A percentile compares a stretch with the other conserved stretches of the same genome.
phyloP scores from a whole-genome alignment of 1,140 invertebrate genomes.

The Macrosteles quadrilineatus region DNA sequence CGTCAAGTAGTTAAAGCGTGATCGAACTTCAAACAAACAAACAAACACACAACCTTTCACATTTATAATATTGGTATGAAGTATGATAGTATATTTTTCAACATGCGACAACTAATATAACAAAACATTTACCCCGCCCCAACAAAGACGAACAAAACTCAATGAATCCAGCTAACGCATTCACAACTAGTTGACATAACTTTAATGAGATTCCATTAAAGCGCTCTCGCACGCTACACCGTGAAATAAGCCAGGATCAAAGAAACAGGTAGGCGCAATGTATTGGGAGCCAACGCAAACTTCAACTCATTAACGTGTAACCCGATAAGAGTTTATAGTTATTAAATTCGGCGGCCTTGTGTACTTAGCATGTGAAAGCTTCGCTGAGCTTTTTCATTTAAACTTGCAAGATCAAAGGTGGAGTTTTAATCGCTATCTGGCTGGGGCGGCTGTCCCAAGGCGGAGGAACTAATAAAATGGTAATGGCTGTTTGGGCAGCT shows the following conservation, averaged over 20 bases:
- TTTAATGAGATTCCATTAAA: background rate
- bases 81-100: too few species aligned
- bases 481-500: background rate
- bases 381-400: conserved; percentile 10
- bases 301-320: conserved; percentile 3
- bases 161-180: background rate
- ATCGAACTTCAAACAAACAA: too few species aligned
- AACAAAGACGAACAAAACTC: background rate
- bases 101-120: too few species aligned
- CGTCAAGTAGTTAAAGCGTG: too few species aligned
- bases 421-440: conserved; percentile 2
- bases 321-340: conserved; percentile 13
- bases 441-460: conserved; percentile 2
- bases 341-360: conserved; percentile 11
- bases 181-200: background rate
- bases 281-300: background rate
- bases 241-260: background rate
- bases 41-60: too few species aligned
- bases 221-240: background rate
- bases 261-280: background rate
- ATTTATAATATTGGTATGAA: too few species aligned
- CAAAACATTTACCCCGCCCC: too few species aligned
- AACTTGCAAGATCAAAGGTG: conserved; percentile 7
- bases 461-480: conserved; percentile 13
- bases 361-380: background rate